A percentile compares a stretch with the other conserved stretches of the same genome.
These are phyloP conservation scores for Istiophorus platypterus DNA, from an alignment of 2,113 vertebrate genomes.

Conservation along the genomic window DNA sequence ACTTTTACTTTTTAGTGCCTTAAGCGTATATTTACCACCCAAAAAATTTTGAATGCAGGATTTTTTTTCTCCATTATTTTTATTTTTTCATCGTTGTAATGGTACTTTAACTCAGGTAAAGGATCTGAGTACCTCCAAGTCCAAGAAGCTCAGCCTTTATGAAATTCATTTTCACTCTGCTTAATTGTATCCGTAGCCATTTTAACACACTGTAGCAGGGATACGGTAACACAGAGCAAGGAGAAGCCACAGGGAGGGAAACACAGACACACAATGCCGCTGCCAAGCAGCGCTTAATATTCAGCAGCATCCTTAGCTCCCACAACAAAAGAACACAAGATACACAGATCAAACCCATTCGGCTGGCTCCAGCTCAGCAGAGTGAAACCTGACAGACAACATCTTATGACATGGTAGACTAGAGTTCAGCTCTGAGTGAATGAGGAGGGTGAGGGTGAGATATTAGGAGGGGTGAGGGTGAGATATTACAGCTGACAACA, in stretches of 20 bases:
- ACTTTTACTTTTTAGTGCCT: background rate
- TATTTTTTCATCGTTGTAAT: background rate
- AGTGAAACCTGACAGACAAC: slow-evolving; percentile 67
- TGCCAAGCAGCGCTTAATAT: slow-evolving; percentile 62
- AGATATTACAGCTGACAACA: slow-evolving; percentile 76
- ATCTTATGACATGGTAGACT: slow-evolving; percentile 70
- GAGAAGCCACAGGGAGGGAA: slow-evolving; percentile 7
- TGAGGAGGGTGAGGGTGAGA: slow-evolving; percentile 56
- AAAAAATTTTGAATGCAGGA: background rate
- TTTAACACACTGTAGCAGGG: slow-evolving; percentile 10
- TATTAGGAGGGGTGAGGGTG: slow-evolving; percentile 65
- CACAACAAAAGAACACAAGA: slow-evolving; percentile 29
- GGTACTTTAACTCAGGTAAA: background rate
- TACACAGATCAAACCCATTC: slow-evolving; percentile 61
- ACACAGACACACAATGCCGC: slow-evolving; percentile 9
- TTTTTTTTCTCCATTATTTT: background rate
- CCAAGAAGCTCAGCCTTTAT: slow-evolving; percentile 4
- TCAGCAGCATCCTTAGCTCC: slow-evolving; percentile 43
- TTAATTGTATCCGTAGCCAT: background rate
- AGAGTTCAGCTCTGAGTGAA: slow-evolving; percentile 64
- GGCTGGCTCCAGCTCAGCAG: slow-evolving; percentile 49
- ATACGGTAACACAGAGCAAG: background rate
- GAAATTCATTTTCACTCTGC: slow-evolving; percentile 12
- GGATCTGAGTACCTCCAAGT: background rate
- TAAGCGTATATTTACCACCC: background rate